Percentiles rank a stretch among this genome's conserved stretches.
Evolutionary conservation across 2,888 invertebrate species (phyloP).

Genomic region (Meiosimyza platycephala): DNA sequence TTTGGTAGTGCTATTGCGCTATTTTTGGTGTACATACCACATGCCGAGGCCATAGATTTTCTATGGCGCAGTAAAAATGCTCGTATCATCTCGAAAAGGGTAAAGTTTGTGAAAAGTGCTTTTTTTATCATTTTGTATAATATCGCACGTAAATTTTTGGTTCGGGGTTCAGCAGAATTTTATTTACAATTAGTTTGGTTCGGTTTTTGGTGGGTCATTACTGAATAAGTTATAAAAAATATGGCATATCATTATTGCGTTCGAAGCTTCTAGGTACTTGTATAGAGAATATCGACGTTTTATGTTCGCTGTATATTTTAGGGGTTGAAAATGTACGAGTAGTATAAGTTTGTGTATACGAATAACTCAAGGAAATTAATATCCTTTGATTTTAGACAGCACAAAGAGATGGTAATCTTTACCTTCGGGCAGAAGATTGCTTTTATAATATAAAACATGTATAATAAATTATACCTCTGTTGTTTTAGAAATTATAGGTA

Average conservation of each 20-base stretch:
- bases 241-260: background rate
- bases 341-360: background rate
- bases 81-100: too few relatives aligned
- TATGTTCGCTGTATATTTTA: background rate
- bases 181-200: background rate
- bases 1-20: slow-evolving; percentile 21
- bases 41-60: slow-evolving; percentile 23
- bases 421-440: slow-evolving; percentile 1
- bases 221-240: slow-evolving; percentile 21
- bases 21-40: slow-evolving; percentile 18
- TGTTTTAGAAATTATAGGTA: background rate
- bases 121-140: too few relatives aligned
- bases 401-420: background rate
- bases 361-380: slow-evolving; percentile 8
- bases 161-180: background rate
- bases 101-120: too few relatives aligned
- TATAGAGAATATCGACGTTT: background rate
- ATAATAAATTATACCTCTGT: background rate
- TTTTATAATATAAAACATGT: background rate
- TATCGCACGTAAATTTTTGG: background rate
- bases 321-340: slow-evolving; percentile 8
- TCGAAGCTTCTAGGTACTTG: background rate
- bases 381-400: slow-evolving; percentile 3
- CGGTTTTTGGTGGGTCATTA: slow-evolving; percentile 17
- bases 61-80: too few relatives aligned